Percentiles rank a stretch among this genome's conserved stretches.
Evolutionary conservation across 2,113 vertebrate genomes (phyloP).

Genomic region (Synodontis membranacea): DNA sequence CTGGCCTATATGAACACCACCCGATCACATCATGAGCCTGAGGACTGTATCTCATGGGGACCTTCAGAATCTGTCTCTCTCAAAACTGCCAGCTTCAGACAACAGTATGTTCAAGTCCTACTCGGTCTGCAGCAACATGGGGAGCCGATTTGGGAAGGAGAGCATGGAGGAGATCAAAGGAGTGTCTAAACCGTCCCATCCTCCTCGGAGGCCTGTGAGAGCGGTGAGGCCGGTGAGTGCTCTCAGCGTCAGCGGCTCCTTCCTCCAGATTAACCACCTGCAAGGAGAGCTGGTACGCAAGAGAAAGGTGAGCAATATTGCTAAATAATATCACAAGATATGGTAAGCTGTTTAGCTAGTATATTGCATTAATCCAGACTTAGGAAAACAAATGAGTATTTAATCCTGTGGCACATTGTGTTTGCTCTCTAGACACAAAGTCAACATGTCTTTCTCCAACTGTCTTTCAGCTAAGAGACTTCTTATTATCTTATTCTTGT

Average conservation of each 20-base stretch:
- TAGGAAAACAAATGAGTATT: not conserved
- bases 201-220: slow-evolving; percentile 60
- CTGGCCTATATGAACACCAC: not conserved
- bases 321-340: not conserved
- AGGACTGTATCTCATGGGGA: slow-evolving; percentile 69
- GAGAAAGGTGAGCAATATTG: slow-evolving; percentile 73
- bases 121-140: slow-evolving; percentile 67
- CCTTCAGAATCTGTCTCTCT: slow-evolving; percentile 59
- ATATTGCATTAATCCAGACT: not conserved
- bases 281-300: slow-evolving; percentile 76
- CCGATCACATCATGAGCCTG: slow-evolving; percentile 62
- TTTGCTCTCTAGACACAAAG: not conserved
- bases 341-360: not conserved
- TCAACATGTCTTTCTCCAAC: not conserved
- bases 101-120: slow-evolving; percentile 60
- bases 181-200: slow-evolving; percentile 17
- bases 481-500: no score
- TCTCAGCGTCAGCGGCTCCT: slow-evolving; percentile 57
- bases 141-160: slow-evolving; percentile 46
- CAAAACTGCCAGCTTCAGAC: slow-evolving; percentile 53
- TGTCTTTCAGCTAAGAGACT: not conserved
- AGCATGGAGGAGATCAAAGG: slow-evolving; percentile 56
- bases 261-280: slow-evolving; percentile 71
- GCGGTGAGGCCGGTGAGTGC: slow-evolving; percentile 67
- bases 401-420: not conserved